Percentiles rank a stretch among this genome's conserved stretches.
These are phyloP conservation scores for Dynastes maya DNA, from an alignment of 2,888 invertebrate genomes.

Conservation along the genomic window DNA sequence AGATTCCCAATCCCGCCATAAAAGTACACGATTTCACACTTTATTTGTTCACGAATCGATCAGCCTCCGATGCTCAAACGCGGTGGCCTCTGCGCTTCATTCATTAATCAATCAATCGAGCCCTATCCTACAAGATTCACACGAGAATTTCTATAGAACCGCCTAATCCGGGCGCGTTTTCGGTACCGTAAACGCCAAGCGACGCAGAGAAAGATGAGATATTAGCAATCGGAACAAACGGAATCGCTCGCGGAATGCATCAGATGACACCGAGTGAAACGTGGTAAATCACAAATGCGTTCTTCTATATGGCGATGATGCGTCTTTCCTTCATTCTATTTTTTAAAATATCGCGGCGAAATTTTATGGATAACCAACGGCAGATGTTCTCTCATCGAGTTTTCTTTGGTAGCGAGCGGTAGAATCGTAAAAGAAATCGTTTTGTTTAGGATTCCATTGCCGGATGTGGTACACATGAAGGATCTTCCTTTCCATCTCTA, in stretches of 20 bases:
- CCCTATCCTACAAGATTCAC: not conserved
- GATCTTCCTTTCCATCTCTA: not conserved
- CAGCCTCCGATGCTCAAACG: not conserved
- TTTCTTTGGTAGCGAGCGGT: not conserved
- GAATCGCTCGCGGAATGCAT: not conserved
- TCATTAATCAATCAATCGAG: slow-evolving; percentile 51
- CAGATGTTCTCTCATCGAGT: not conserved
- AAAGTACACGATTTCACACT: slow-evolving; percentile 45
- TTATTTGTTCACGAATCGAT: slow-evolving; percentile 38
- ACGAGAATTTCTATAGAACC: not conserved
- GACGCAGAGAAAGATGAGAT: not conserved
- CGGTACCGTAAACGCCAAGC: not conserved
- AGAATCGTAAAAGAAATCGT: slow-evolving; percentile 4
- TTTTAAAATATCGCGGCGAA: not conserved
- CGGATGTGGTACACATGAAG: not conserved
- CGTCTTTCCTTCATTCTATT: not conserved
- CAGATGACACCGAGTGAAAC: not conserved
- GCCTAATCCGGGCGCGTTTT: not conserved
- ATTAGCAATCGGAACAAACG: not conserved
- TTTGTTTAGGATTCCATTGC: not conserved
- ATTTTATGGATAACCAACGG: not conserved
- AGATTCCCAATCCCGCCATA: slow-evolving; percentile 41
- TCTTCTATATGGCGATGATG: too few species aligned
- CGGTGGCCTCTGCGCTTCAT: not conserved
- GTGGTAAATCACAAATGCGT: not conserved